These are phyloP conservation scores for Chiroxiphia lanceolata DNA, from an alignment of 2,797 vertebrate genomes.

Conservation along the genomic window DNA sequence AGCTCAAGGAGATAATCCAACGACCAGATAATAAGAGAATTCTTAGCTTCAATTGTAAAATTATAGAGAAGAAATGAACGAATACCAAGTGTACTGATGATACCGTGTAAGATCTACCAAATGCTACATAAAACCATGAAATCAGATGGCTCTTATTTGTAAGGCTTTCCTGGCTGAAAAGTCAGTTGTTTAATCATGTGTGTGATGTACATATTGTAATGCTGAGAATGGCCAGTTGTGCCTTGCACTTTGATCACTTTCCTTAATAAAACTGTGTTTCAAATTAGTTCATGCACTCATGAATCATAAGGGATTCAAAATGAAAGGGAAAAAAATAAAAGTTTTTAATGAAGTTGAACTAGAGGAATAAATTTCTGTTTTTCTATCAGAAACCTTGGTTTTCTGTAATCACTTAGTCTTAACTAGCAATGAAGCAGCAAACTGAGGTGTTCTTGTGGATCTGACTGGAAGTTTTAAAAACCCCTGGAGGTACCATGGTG, in stretches of 20 bases:
- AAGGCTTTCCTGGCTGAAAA: not conserved
- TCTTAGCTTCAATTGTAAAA: not conserved
- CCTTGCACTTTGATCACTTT: not conserved
- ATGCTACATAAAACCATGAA: not conserved
- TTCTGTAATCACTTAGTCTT: not conserved
- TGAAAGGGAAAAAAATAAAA: not conserved
- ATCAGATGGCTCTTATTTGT: not conserved
- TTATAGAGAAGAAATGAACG: not conserved
- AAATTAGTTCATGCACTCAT: not conserved
- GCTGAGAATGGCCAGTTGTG: not conserved
- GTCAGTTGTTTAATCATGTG: not conserved
- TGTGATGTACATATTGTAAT: rapidly evolving
- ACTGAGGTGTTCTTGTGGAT: not conserved
- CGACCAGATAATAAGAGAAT: not conserved
- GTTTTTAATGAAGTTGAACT: not conserved
- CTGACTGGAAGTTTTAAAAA: not conserved
- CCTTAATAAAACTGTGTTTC: not conserved
- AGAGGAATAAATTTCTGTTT: not conserved
- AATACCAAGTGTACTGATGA: not conserved
- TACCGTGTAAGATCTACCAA: not conserved
- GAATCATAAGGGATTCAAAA: not conserved
- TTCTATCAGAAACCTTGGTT: not conserved
- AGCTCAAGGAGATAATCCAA: not conserved
- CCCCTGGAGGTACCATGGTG: not conserved
- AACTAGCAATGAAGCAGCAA: not conserved